phyloP scores from a whole-genome alignment of 2,797 vertebrate genomes.

The Rhabdophis nuchalis region DNA sequence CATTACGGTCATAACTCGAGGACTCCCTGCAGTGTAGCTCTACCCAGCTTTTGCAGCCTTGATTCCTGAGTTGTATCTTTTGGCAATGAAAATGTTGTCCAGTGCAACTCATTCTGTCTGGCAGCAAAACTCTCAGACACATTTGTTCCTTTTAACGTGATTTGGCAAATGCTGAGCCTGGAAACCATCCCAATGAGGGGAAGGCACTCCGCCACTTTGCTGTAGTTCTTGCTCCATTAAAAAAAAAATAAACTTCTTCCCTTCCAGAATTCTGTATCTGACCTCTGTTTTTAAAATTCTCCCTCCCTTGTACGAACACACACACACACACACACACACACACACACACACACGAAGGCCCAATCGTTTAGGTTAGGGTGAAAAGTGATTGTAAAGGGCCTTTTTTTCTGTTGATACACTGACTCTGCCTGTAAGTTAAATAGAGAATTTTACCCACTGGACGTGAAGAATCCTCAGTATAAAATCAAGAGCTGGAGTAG shows the following conservation, averaged over 20 bases:
- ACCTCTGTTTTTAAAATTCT: background rate
- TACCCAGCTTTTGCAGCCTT: background rate
- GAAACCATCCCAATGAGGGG: background rate
- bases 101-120: background rate
- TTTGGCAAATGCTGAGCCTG: background rate
- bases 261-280: background rate
- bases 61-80: background rate
- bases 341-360: background rate
- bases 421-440: background rate
- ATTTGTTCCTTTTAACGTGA: background rate
- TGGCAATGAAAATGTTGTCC: background rate
- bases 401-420: background rate
- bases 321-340: background rate
- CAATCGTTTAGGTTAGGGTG: background rate
- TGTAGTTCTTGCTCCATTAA: background rate
- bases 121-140: background rate
- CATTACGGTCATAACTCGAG: background rate
- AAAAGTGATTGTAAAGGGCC: background rate
- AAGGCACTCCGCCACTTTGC: background rate
- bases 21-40: background rate
- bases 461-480: background rate
- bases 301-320: background rate
- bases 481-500: background rate
- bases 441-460: background rate
- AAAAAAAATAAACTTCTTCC: background rate